Base-by-base conservation (phyloP, 2,797 vertebrate genomes). In the Sparidentex hasta region DNA sequence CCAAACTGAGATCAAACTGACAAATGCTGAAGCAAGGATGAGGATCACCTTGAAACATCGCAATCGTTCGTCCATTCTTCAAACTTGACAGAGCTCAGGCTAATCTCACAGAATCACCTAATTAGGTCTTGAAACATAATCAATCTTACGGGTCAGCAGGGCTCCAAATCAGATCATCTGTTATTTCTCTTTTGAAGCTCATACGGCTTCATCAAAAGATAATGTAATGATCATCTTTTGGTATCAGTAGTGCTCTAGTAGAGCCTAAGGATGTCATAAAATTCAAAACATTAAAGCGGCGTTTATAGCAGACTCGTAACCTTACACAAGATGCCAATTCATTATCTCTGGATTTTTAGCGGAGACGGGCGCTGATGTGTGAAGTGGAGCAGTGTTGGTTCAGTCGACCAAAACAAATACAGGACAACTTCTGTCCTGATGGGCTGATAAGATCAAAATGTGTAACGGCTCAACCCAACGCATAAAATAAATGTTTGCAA, bases 71-170 rank as follows among this genome's bases (percentile, higher is more conserved):
- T 17, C 21, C 44, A 57, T 27, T 41, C 41, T 65, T 65, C 17
- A 46, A 12, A 27, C 38, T 21, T 11, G 29, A 21, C 72, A 17
- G 29, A 17, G 44, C 29, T n/a, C 7, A 5, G 47, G 41, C 29
- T n/a, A 29, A 58, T 66, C 55, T 21, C 8, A 21, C 8, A 5
- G 43, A 2, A 44, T 52, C 64, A 21, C 23, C 47, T 59, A 52
- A 51, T 66, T 50, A 66, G 21, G 11, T 58, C n/a, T 44, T 51
- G 18, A 51, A 58, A 65, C 44, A 58, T 65, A 74, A 74, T 74
- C 55, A 74, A 74, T 74, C 17, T 12, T 27, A 29, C 21, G 13
- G 23, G 63, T 41, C 21, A 25, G 7, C 25, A 1, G 21, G 52
- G 57, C 54, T 23, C 8, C 21, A 21, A 74, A 65, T 74, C 61